Evolutionary conservation across 2,113 vertebrate species (phyloP).

Genomic region (Amphiprion percula): DNA sequence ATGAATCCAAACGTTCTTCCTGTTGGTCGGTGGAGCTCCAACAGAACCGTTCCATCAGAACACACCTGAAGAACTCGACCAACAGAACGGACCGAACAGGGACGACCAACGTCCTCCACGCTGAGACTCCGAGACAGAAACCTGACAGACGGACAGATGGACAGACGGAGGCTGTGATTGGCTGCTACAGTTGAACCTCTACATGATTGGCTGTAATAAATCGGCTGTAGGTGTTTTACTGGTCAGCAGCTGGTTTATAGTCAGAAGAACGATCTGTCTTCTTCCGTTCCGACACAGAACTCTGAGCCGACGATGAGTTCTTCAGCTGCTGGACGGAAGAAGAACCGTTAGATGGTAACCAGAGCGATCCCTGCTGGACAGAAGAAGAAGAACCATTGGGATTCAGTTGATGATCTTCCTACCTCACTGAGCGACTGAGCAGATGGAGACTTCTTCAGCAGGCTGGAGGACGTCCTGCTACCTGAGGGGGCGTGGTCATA

Average conservation of each 20-base stretch:
- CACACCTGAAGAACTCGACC: slow-evolving; percentile 87
- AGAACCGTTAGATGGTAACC: too few relatives aligned
- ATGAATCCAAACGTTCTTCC: slow-evolving; percentile 84
- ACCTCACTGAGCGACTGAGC: slow-evolving; percentile 88
- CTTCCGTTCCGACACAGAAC: slow-evolving; percentile 76
- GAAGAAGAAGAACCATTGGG: background rate
- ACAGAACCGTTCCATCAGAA: slow-evolving; percentile 88
- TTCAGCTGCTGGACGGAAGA: slow-evolving; percentile 77
- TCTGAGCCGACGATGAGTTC: slow-evolving; percentile 88
- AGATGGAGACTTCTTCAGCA: slow-evolving; percentile 85
- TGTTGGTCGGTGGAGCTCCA: slow-evolving; percentile 83
- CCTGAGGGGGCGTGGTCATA: background rate
- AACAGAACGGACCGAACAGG: slow-evolving; percentile 77
- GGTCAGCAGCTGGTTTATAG: slow-evolving; percentile 78
- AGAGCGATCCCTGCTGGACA: background rate
- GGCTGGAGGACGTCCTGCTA: background rate
- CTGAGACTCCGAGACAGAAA: slow-evolving; percentile 81
- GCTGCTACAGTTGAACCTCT: background rate
- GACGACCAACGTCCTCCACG: slow-evolving; percentile 86
- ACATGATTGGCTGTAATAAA: too few relatives aligned
- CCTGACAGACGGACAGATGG: slow-evolving; percentile 38
- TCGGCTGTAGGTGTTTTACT: slow-evolving; percentile 7
- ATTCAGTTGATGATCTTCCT: slow-evolving; percentile 52
- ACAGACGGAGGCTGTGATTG: background rate
- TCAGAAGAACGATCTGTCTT: slow-evolving; percentile 82